These are phyloP conservation scores for Lota lota DNA, from an alignment of 2,113 vertebrate genomes.

Conservation along the genomic window DNA sequence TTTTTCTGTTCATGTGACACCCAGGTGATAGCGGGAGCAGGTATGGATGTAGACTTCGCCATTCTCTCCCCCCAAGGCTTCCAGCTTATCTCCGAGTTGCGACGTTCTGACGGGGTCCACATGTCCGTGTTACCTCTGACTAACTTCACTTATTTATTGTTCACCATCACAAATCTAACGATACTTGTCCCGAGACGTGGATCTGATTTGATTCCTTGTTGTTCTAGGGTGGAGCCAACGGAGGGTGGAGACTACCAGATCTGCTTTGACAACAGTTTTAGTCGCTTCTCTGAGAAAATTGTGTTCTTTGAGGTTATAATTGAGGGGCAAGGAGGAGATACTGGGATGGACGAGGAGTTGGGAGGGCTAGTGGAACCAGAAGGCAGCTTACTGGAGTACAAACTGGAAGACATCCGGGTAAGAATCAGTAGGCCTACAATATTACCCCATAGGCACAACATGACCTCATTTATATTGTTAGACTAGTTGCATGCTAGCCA, in stretches of 20 bases:
- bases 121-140: conserved; percentile 68
- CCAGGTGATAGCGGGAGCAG: conserved; percentile 87
- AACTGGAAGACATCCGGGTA: conserved; percentile 88
- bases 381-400: conserved; percentile 81
- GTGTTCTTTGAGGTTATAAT: conserved; percentile 89
- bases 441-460: too few species aligned
- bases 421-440: conserved; percentile 6
- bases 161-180: not conserved
- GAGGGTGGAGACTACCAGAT: conserved; percentile 85
- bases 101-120: conserved; percentile 84
- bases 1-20: conserved; percentile 2
- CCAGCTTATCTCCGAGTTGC: conserved; percentile 70
- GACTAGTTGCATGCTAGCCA: too few species aligned
- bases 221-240: conserved; percentile 81
- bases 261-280: conserved; percentile 93
- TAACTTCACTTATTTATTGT: not conserved
- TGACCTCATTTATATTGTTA: too few species aligned
- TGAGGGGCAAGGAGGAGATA: conserved; percentile 65
- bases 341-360: conserved; percentile 78
- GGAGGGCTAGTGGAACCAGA: conserved; percentile 77
- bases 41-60: conserved; percentile 86
- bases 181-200: not conserved
- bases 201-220: not conserved
- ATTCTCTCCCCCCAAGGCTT: conserved; percentile 77
- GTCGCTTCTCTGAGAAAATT: conserved; percentile 87